Conservation (phyloP, 2,797 vertebrate genomes). For the Syndactyla subalaris region DNA sequence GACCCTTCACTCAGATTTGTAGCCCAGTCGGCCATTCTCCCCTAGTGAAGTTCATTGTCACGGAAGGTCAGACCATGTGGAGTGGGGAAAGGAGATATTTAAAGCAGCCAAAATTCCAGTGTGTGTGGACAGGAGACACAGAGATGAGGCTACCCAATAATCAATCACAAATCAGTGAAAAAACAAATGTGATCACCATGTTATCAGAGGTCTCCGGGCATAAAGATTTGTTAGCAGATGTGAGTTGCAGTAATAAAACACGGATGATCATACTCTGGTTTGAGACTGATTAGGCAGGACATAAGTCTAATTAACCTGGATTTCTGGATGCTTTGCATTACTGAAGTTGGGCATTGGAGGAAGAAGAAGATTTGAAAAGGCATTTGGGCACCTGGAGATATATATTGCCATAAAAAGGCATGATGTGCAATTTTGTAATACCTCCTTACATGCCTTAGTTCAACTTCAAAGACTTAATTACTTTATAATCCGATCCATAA, state of each 20-base stretch:
- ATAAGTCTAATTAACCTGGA: slow-evolving; percentile 41
- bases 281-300: slow-evolving; percentile 38
- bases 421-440: neutral
- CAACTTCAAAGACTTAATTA: neutral
- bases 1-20: neutral
- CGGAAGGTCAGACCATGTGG: neutral
- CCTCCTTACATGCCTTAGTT: neutral
- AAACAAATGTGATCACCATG: neutral
- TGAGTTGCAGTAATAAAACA: neutral
- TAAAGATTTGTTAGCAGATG: neutral
- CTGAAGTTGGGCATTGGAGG: neutral
- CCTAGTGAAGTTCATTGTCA: neutral
- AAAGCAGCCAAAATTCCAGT: neutral
- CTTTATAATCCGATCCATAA: neutral
- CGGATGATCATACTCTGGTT: neutral
- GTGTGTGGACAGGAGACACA: neutral
- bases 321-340: slow-evolving; percentile 9
- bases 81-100: neutral
- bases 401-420: neutral
- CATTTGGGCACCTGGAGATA: neutral
- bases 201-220: neutral
- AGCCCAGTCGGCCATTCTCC: neutral
- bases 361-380: neutral
- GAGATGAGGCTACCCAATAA: neutral
- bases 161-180: neutral